Evolutionary conservation across 92 coral and sea anemone genomes (phyloP).

Genomic region (Epizoanthus scotinus): DNA sequence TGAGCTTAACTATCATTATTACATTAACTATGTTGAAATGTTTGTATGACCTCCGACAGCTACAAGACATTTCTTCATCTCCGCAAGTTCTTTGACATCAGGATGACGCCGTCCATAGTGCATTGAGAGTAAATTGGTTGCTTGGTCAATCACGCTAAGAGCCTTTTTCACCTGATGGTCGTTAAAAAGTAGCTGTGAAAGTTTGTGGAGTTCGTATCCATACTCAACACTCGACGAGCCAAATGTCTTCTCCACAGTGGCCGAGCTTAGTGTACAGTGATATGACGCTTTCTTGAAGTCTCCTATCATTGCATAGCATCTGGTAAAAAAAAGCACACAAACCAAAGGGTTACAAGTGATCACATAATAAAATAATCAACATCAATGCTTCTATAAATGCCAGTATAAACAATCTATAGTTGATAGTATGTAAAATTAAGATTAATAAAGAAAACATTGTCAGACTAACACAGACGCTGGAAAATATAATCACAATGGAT

Average conservation of each 20-base stretch:
- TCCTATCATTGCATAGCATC: constrained; percentile 92
- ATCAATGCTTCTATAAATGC: background rate
- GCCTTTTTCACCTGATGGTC: constrained; percentile 92
- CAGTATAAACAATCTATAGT: too few relatives aligned
- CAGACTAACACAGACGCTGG: background rate
- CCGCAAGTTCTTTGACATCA: constrained; percentile 84
- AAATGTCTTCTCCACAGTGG: constrained; percentile 86
- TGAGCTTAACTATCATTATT: background rate
- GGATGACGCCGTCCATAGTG: constrained; percentile 90
- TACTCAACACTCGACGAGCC: constrained; percentile 96
- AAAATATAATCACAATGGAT: background rate
- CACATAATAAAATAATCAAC: background rate
- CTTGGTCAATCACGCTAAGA: constrained; percentile 78
- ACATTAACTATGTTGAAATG: background rate
- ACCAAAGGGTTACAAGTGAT: background rate
- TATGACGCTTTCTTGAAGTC: constrained; percentile 94
- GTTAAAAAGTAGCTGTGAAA: constrained; percentile 88
- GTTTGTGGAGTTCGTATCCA: constrained; percentile 95
- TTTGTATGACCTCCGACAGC: constrained; percentile 54
- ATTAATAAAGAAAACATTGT: too few relatives aligned
- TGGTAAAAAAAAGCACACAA: constrained; percentile 21
- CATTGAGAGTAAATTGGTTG: constrained; percentile 64
- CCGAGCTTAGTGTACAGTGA: constrained; percentile 92
- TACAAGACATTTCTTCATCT: constrained; percentile 84
- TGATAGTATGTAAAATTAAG: too few relatives aligned